Base-by-base conservation (phyloP, 2,113 vertebrate genomes). In the Actinemys pallida region DNA sequence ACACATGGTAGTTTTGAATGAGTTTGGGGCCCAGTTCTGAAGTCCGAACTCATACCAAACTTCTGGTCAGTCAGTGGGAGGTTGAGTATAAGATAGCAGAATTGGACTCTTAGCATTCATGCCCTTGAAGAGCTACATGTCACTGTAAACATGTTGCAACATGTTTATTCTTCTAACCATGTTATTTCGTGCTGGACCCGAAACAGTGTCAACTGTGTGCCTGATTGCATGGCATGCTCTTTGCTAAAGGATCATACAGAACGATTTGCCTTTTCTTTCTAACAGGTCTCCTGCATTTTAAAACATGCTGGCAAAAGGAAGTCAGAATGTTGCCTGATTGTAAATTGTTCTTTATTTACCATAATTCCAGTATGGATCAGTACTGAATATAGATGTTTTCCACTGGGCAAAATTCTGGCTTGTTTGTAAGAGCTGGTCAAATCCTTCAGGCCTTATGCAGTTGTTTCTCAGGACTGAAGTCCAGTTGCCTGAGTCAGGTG, bases 201-300 rank as follows among this genome's bases (percentile, higher is more conserved):
- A 96, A 65, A 80, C 39, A 65, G 10, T 90, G 90, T 96, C 89
- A 93, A 89, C 79, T 87, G 47, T 91, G 83, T 76, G 49, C 90
- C 94, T 97, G 65, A 90, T 95, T 95, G 49, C 59, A 52, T 95
- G 95, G 83, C 85, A 47, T 50, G 50, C 50, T 50, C 13, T 50
- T 50, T 54, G 14, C 25, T 95, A 29, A 82, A 81, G 57, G 4
- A 27, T 54, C 52, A 86, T 57, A 27, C 82, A 84, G 75, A 95
- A 49, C 50, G 86, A 79, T 94, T 95, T 96, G 84, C 47, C 53
- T 93, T 95, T 93, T 83, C 47, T 85, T 96, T 95, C 90, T 87
- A 78, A 94, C 83, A 76, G 20, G 27, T 93, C 87, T 91, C 86
- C 79, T 95, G 56, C 72, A 45, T 93, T 92, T 95, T 87, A 95